Conservation (phyloP, 2,797 vertebrate species). For the Chrosomus eos region DNA sequence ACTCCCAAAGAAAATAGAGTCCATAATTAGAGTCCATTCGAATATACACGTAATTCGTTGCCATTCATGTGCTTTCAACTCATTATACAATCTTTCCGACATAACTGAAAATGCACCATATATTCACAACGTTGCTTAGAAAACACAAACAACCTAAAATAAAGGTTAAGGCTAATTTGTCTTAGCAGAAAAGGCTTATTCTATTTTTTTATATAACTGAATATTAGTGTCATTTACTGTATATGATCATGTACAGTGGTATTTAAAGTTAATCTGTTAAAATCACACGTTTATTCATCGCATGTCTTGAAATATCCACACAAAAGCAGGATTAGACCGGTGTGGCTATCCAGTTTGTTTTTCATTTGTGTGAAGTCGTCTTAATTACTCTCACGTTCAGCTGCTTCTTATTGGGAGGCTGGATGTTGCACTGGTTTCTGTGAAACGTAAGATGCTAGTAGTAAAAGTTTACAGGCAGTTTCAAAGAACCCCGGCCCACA, state of each 20-base stretch:
- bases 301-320: neutral
- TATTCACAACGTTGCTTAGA: neutral
- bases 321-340: neutral
- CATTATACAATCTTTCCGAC: no score
- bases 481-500: slow-evolving; percentile 35
- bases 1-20: neutral
- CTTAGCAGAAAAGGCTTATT: no score
- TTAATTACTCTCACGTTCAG: slow-evolving; percentile 40
- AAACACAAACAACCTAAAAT: no score
- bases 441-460: slow-evolving; percentile 44
- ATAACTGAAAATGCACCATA: neutral
- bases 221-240: no score
- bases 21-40: no score
- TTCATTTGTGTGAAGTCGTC: slow-evolving; percentile 2
- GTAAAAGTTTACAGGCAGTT: slow-evolving; percentile 57
- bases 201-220: no score
- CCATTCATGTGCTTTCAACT: no score
- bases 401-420: slow-evolving; percentile 43
- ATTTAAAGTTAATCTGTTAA: neutral
- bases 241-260: neutral
- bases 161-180: no score
- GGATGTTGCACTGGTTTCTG: slow-evolving; percentile 46
- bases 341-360: slow-evolving; percentile 14
- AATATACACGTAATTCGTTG: no score
- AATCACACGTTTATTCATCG: neutral